These are phyloP conservation scores for Drosophila hydei DNA, from an alignment of 1,140 invertebrate species.

Conservation along the genomic window DNA sequence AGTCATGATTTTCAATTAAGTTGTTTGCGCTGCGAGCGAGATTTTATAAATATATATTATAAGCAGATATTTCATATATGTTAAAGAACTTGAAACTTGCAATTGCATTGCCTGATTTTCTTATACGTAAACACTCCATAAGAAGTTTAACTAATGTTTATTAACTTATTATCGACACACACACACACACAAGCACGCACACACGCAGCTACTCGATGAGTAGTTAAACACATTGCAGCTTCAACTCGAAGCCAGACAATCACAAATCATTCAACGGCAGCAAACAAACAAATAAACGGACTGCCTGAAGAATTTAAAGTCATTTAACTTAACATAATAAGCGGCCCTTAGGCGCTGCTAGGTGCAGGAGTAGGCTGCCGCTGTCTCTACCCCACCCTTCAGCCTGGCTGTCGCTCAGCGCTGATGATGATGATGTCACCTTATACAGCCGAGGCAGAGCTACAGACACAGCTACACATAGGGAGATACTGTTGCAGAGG, in stretches of 20 bases:
- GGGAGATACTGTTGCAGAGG: no score
- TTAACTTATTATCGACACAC: neutral
- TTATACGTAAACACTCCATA: conserved; percentile 6
- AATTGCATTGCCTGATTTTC: conserved; percentile 3
- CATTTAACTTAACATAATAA: conserved; percentile 50
- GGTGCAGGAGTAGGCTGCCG: conserved; percentile 20
- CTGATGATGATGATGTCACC: conserved; percentile 75
- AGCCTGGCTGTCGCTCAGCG: conserved; percentile 30
- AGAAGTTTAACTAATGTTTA: conserved; percentile 19
- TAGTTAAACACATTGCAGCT: conserved; percentile 23
- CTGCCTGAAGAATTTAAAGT: conserved; percentile 36
- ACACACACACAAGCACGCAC: neutral
- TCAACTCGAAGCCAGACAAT: conserved; percentile 21
- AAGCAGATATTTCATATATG: no score
- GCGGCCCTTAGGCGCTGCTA: conserved; percentile 1
- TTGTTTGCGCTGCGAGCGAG: no score
- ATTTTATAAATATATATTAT: no score
- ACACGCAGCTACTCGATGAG: conserved; percentile 16
- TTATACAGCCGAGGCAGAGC: conserved; percentile 17
- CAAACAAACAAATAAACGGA: conserved; percentile 51
- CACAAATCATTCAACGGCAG: conserved; percentile 68
- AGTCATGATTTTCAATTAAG: no score
- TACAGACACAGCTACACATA: conserved; percentile 33
- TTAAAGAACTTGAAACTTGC: neutral
- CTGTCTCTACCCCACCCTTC: neutral